phyloP scores from a whole-genome alignment of 2,113 vertebrate species.

The Astatotilapia flaviijosephi region DNA sequence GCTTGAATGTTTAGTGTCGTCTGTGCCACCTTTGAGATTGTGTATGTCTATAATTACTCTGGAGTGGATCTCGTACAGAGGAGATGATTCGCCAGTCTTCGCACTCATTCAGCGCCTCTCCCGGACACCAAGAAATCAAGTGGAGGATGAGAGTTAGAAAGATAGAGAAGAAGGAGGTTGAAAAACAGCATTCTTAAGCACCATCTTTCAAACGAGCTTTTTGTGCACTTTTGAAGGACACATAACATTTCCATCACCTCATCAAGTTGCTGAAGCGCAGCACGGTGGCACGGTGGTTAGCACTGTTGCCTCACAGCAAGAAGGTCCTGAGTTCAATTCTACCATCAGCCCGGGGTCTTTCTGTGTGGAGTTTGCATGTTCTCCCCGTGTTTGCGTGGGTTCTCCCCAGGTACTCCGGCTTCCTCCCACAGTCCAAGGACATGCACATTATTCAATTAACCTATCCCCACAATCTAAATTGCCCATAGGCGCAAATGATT shows the following conservation, averaged over 20 bases:
- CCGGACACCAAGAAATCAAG: neutral
- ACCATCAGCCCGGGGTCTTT: neutral
- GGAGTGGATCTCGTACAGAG: neutral
- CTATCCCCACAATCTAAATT: neutral
- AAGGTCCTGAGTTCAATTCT: neutral
- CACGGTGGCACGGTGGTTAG: neutral
- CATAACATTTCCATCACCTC: neutral
- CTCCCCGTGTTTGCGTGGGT: fast-evolving
- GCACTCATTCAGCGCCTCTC: neutral
- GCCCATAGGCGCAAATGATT: neutral
- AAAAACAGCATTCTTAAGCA: neutral
- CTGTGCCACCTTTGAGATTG: neutral
- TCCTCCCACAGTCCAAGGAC: neutral
- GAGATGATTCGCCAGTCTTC: neutral
- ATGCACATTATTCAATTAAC: neutral
- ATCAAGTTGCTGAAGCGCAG: neutral
- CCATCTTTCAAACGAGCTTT: neutral
- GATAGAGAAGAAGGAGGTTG: neutral
- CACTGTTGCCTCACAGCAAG: neutral
- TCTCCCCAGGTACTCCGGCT: fast-evolving
- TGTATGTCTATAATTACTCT: neutral
- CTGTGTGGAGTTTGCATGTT: neutral
- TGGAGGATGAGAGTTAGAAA: neutral
- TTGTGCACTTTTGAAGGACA: neutral
- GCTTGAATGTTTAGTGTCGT: neutral